Base-by-base conservation (phyloP, 2,113 vertebrate genomes). In the Tragelaphus imberbis region DNA sequence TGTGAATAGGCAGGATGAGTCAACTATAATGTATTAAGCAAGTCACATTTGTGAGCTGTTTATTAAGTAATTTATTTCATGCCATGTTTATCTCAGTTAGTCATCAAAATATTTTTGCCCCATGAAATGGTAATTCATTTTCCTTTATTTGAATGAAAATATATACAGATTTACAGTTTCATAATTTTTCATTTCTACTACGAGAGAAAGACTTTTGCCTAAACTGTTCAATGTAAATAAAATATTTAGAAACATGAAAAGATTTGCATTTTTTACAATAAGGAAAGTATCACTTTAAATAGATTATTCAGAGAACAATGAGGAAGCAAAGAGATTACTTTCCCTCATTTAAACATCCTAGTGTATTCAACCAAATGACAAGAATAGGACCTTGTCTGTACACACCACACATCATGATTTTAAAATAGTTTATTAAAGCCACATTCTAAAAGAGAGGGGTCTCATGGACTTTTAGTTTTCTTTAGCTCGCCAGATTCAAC, bases 1-100 rank as follows among this genome's bases (percentile, higher is more conserved):
- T 96, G 98, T 49, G 92, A 97, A 95, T 36, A 97, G 96, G 95
- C 68, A 97, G 65, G 92, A 16, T 97, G 93, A 94, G 77, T 98
- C 98, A 97, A 93, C 90, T 36, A 61, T 87, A 97, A 97, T 2
- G 12, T 84, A 88, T 91, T 91, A 96, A 98, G 97, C 90, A 98
- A 98, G 98, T 97, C 97, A 80, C 4, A 63, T 0, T 90, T 96
- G 91, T 81, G 94, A 97, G 90, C 84, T 97, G 51, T 49, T 98
- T 87, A 96, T 96, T 96, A 84, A 75, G 95, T 97, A 97, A 97
- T 97, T 77, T 82, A 96, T 96, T 97, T 92, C 84, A 94, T 15
- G 40, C 85, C 89, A 65, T n/a, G 28, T 95, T 98, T 97, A 82
- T 97, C 88, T 91, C 82, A 68, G 71, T 97, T 89, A 33, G 40